Evolutionary conservation across 1,140 invertebrate genomes (phyloP).

Genomic region (Probaryconus sp.): DNA sequence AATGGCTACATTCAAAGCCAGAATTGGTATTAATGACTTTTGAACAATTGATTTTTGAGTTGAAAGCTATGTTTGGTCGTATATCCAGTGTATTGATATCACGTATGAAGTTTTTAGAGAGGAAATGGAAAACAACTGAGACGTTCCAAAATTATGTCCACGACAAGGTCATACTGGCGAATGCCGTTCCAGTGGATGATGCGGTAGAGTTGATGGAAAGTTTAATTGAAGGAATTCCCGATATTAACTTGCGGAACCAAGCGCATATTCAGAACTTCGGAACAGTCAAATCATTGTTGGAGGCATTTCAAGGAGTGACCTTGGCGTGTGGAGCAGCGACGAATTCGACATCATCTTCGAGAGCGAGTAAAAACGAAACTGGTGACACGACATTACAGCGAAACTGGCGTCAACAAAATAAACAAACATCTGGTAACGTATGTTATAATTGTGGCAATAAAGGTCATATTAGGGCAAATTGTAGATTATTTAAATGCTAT

Average conservation of each 20-base stretch:
- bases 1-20: conserved; percentile 5
- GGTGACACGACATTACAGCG: too few relatives aligned
- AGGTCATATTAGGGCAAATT: too few relatives aligned
- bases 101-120: neutral
- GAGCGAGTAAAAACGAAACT: too few relatives aligned
- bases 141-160: conserved; percentile 1
- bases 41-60: neutral
- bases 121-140: neutral
- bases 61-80: neutral
- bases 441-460: too few relatives aligned
- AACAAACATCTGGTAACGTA: too few relatives aligned
- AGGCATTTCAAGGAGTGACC: conserved; percentile 1
- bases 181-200: conserved; percentile 10
- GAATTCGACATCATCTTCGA: too few relatives aligned
- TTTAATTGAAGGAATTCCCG: conserved; percentile 21
- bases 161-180: conserved; percentile 22
- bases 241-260: conserved; percentile 2
- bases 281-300: neutral
- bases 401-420: too few relatives aligned
- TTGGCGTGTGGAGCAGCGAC: too few relatives aligned
- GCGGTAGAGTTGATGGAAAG: conserved; percentile 1
- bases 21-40: neutral
- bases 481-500: too few relatives aligned
- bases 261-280: neutral
- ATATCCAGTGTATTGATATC: neutral